A percentile compares a stretch with the other conserved stretches of the same genome.
These are phyloP conservation scores for Pristionchus maxplancki DNA, from an alignment of 2,888 invertebrate genomes.

Conservation along the genomic window DNA sequence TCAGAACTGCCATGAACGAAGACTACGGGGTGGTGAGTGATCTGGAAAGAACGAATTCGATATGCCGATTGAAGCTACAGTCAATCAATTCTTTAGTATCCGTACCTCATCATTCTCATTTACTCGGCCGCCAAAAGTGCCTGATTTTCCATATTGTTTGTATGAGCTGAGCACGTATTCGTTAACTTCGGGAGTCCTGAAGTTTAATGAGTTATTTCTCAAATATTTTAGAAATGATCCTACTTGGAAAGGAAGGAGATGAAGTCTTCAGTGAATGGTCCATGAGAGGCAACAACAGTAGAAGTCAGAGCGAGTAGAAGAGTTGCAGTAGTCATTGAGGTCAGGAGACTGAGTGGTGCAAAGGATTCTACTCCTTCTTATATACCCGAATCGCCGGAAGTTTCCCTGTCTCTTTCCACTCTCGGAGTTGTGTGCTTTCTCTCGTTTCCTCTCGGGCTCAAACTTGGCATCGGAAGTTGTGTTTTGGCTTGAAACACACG, in stretches of 20 bases:
- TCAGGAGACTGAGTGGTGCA: too few relatives aligned
- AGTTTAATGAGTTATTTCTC: too few relatives aligned
- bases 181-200: background rate
- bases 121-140: slow-evolving; percentile 39
- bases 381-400: background rate
- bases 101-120: too few relatives aligned
- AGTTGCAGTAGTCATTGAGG: background rate
- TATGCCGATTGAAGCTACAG: too few relatives aligned
- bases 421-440: background rate
- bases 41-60: slow-evolving; percentile 58
- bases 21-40: slow-evolving; percentile 64
- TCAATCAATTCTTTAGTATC: too few relatives aligned
- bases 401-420: background rate
- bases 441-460: background rate
- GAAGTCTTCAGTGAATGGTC: slow-evolving; percentile 47
- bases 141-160: background rate
- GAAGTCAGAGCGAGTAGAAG: background rate
- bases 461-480: background rate
- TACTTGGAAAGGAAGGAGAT: background rate
- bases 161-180: background rate
- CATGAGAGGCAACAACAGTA: background rate
- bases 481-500: background rate
- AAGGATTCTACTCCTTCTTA: background rate
- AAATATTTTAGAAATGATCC: too few relatives aligned
- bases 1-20: slow-evolving; percentile 75